Evolutionary conservation across 1,140 invertebrate genomes (phyloP).

Genomic region (Ylistrum balloti): DNA sequence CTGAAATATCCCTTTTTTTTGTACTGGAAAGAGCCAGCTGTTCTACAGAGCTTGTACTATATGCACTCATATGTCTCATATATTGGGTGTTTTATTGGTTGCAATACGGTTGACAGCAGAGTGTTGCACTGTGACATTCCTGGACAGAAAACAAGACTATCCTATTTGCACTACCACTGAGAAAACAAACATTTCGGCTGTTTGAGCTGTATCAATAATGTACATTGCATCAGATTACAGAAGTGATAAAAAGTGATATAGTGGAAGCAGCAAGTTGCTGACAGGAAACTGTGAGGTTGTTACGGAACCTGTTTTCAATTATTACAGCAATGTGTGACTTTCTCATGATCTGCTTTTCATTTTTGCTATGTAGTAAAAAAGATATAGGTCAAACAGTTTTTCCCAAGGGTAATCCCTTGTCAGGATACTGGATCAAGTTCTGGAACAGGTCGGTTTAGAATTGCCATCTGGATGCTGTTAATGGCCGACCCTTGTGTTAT

Average conservation of each 20-base stretch:
- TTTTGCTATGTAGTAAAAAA: constrained; percentile 22
- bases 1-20: not conserved
- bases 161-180: not conserved
- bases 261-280: not conserved
- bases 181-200: not conserved
- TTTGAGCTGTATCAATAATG: constrained; percentile 17
- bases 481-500: not conserved
- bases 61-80: not conserved
- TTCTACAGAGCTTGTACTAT: not conserved
- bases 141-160: not conserved
- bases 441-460: constrained; percentile 12
- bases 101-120: constrained; percentile 1
- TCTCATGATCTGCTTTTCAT: constrained; percentile 28
- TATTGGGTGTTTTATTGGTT: not conserved
- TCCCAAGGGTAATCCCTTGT: constrained; percentile 3
- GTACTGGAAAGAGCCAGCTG: not conserved
- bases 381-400: not conserved
- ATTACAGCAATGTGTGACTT: constrained; percentile 30
- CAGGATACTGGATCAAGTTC: not conserved
- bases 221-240: constrained; percentile 16
- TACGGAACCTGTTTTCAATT: constrained; percentile 6
- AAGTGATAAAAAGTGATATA: not conserved
- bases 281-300: constrained; percentile 24
- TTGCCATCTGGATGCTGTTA: not conserved
- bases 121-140: constrained; percentile 6